Base-by-base conservation (phyloP, 2,113 vertebrate genomes). In the Urocolius indicus region DNA sequence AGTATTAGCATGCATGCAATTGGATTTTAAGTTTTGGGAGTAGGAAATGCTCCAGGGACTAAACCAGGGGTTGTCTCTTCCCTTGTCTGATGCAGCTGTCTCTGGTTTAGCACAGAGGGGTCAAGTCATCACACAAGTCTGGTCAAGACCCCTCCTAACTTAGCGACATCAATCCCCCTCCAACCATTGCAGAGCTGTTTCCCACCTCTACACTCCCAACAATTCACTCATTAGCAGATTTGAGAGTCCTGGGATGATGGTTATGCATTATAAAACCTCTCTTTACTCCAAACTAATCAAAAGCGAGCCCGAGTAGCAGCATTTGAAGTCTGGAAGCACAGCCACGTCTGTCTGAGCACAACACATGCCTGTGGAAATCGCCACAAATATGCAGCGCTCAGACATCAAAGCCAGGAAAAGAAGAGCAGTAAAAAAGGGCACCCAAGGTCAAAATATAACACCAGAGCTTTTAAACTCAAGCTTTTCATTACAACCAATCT, bases 331-430 rank as follows among this genome's bases (percentile, higher is more conserved):
- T 3, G 1, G 74, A 93, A 95, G 78, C 2, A 0, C 34, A 48
- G 57, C 45, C 62, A 16, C 9, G 5, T 87, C 81, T 55, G 52
- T 6, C 66, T 45, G 75, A 93, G 86, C 49, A 58, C 24, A 45
- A 55, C 58, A 57, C 62, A 52, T 3, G 58, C 82, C 82, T 43
- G 67, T 89, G 74, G 85, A 92, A 84, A 93, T 8, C n/a, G 32
- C 75, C 75, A 58, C 85, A 93, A 95, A 54, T 32, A 93, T 41
- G 51, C 36, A 1, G 88, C 8, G 1, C 43, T 63, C 80, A n/a
- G 73, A 62, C 87, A 91, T 79, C 74, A 80, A 76, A 95, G 81
- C 14, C n/a, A 76, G 84, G 58, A 84, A 89, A 87, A 92, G 87
- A 76, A 15, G 58, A 80, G 87, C 71, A 69, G 81, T 29, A 46